Conservation (phyloP, 2,113 vertebrate genomes). For the human (Homo sapiens) region GRCh38 chr5:7047001-7047500, state of each 20-base stretch:
- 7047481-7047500: background rate
- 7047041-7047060: background rate
- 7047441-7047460: background rate
- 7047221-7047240: background rate
- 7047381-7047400: background rate
- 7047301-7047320: too few species aligned
- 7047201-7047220: background rate
- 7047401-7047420: background rate
- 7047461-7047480: background rate
- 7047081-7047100: background rate
- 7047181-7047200: background rate
- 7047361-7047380: too few species aligned
- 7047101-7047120: background rate
- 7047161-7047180: background rate
- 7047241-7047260: too few species aligned
- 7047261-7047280: too few species aligned
- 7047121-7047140: background rate
- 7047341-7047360: too few species aligned
- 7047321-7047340: too few species aligned
- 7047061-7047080: background rate
- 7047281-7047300: too few species aligned
- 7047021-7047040: background rate
- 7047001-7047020: background rate
- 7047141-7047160: background rate
- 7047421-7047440: background rate